Evolutionary conservation across 2,888 invertebrate species (phyloP).

Genomic region (Cantharis flavilabris): DNA sequence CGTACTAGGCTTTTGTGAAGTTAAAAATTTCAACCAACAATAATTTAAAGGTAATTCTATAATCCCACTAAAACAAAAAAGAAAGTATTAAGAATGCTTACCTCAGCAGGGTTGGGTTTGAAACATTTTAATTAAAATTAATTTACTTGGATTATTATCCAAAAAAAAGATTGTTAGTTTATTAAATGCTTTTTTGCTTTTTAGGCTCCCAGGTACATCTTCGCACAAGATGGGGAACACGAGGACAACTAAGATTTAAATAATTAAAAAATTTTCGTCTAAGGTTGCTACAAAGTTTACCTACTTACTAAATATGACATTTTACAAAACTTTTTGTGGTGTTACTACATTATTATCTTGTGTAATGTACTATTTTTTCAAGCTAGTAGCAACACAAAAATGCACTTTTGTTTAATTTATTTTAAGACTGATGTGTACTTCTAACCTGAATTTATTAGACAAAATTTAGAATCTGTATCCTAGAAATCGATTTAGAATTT

Average conservation of each 20-base stretch:
- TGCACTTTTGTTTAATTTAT: not conserved
- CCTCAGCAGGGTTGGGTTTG: too few relatives aligned
- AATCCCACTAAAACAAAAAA: not conserved
- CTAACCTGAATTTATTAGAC: not conserved
- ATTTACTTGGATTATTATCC: too few relatives aligned
- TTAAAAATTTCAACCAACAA: not conserved
- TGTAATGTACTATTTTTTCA: constrained; percentile 3
- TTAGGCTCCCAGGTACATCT: constrained; percentile 35
- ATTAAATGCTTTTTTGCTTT: constrained; percentile 1
- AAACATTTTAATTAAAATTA: too few relatives aligned
- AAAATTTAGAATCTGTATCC: not conserved
- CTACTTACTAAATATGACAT: constrained; percentile 7
- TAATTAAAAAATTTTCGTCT: constrained; percentile 9
- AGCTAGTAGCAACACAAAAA: constrained; percentile 4
- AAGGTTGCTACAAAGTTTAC: constrained; percentile 17
- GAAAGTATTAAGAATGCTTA: not conserved
- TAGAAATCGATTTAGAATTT: not conserved
- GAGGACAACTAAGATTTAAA: constrained; percentile 33
- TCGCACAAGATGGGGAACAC: constrained; percentile 37
- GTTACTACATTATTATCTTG: constrained; percentile 1
- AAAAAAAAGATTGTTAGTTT: too few relatives aligned
- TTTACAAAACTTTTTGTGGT: constrained; percentile 11
- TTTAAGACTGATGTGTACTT: constrained; percentile 1
- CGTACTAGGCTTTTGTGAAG: not conserved
- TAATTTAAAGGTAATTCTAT: not conserved